Percentiles rank a stretch among this genome's conserved stretches.
phyloP scores from a whole-genome alignment of 1,140 invertebrate species.

The Rhyzopertha dominica region DNA sequence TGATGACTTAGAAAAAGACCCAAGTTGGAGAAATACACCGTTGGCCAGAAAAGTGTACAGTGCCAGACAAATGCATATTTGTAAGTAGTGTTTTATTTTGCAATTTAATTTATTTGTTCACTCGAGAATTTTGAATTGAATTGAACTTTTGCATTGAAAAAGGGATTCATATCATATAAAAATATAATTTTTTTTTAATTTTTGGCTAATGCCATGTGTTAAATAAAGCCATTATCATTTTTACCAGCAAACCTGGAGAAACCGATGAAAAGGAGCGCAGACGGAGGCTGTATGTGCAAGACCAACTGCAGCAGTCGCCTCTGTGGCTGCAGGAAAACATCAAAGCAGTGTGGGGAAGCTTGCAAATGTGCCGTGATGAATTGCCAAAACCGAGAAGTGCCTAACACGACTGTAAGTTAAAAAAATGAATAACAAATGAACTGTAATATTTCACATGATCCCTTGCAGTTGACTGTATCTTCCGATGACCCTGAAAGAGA shows the following conservation, averaged over 20 bases:
- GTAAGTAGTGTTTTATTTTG: constrained; percentile 7
- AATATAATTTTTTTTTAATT: constrained; percentile 10
- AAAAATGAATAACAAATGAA: no score
- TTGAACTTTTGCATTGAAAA: not conserved
- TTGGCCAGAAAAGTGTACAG: constrained; percentile 43
- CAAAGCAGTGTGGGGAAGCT: constrained; percentile 42
- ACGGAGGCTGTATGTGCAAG: constrained; percentile 57
- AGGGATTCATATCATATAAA: constrained; percentile 10
- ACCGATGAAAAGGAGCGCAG: constrained; percentile 47
- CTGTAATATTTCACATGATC: no score
- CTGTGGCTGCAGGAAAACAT: constrained; percentile 55
- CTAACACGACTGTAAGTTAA: no score
- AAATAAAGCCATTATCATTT: constrained; percentile 12
- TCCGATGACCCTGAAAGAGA: no score
- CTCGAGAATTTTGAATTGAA: constrained; percentile 11
- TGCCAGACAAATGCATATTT: constrained; percentile 1
- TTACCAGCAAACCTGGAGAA: constrained; percentile 31
- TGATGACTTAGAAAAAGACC: constrained; percentile 55
- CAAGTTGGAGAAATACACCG: constrained; percentile 64
- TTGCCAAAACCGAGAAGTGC: constrained; percentile 47
- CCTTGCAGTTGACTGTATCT: no score
- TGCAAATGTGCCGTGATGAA: constrained; percentile 52
- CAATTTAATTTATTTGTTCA: constrained; percentile 11
- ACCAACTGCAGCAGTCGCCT: constrained; percentile 52
- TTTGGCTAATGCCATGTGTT: not conserved